Percentiles rank a stretch among this genome's conserved stretches.
These are phyloP conservation scores for Bambusicola thoracicus DNA, from an alignment of 2,113 vertebrate species.

Conservation along the genomic window DNA sequence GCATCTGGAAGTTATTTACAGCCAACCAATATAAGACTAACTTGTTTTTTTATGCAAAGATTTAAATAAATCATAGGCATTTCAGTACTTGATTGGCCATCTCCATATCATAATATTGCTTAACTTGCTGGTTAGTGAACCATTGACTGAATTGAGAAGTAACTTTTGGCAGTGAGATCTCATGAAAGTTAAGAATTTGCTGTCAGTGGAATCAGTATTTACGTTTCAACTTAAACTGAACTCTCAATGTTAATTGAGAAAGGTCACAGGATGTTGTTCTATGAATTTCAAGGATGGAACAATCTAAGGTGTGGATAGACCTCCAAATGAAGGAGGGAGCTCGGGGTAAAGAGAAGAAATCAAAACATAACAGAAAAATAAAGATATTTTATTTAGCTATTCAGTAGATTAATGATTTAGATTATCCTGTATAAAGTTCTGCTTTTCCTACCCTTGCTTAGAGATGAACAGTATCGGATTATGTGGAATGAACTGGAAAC, in stretches of 20 bases:
- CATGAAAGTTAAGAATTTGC: not conserved
- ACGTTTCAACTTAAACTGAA: not conserved
- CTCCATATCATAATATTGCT: not conserved
- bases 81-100: not conserved
- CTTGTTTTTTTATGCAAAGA: not conserved
- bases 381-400: not conserved
- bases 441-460: slow-evolving; percentile 38
- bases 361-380: not conserved
- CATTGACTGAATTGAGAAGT: not conserved
- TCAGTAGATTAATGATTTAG: not conserved
- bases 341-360: not conserved
- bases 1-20: not conserved
- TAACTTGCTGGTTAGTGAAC: not conserved
- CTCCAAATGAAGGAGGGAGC: not conserved
- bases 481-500: slow-evolving; percentile 99
- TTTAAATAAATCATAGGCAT: not conserved
- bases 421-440: fast-evolving
- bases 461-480: slow-evolving; percentile 97
- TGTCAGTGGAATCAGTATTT: not conserved
- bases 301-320: not conserved
- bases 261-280: not conserved
- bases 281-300: not conserved
- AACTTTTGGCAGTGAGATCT: not conserved
- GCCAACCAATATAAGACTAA: not conserved
- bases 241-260: not conserved